Base-by-base conservation (phyloP, 1,140 invertebrate species). In the Homarus americanus region DNA sequence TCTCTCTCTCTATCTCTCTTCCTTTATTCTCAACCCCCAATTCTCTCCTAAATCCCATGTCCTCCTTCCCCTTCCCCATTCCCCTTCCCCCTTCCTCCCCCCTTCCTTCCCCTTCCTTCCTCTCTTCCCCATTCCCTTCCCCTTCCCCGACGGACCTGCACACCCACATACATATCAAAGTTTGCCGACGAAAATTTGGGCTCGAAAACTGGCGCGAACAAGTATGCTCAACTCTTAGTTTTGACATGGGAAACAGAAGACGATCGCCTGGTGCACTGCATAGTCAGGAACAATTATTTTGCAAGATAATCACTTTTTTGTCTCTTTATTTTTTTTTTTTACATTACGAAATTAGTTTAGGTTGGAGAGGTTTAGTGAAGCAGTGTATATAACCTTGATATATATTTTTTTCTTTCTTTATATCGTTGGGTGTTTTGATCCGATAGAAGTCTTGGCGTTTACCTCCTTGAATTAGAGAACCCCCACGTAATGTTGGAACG, bases 171-270 rank as follows among this genome's bases (percentile, higher is more conserved):
- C 36, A 80, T 63, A 69, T 49, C 28, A 87, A 32, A 49, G 53
- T 15, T 53, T 34, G 12, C 69, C 28, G 36, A 84, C 53, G 38
- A 69, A 66, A 69, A 41, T 79, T 87, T 53, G n/a, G 40, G n/a
- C 0, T 36, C 24, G 75, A 89, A 89, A 73, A 82, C 36, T 53
- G 87, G 87, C 63, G 79, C 66, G 78, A 89, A 83, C 63, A 34
- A 90, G 87, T 34, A 63, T 75, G 87, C 69, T 38, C 87, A 83
- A 38, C 80, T 76, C 76, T 75, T 75, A 80, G 53, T 17, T 36
- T 41, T 83, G 87, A 90, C 87, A 83, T 58, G 87, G 34, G 44
- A 83, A 90, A 90, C 87, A 83, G 53, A 82, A 90, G 44, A 90
- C 72, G 87, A 90, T 58, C 80, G 69, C 32, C 12, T 58, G 49